These are phyloP conservation scores for Lingula anatina DNA, from an alignment of 2,888 invertebrate genomes.

Conservation along the genomic window DNA sequence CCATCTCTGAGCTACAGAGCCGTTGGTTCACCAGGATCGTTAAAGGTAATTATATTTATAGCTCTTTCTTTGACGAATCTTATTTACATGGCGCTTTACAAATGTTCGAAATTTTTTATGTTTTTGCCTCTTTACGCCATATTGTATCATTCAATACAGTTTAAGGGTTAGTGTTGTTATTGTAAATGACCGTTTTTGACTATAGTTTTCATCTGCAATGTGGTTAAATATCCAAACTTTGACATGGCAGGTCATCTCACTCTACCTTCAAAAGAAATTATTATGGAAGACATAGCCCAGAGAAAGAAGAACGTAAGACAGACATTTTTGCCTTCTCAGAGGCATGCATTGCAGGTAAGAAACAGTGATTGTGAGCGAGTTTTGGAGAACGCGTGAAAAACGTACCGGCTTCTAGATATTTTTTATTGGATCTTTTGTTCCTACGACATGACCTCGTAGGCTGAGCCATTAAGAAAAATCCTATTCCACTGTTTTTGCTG, in stretches of 20 bases:
- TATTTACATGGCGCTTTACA: not conserved
- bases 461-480: too few species aligned
- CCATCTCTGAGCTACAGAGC: conserved; percentile 52
- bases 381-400: too few species aligned
- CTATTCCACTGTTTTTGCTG: too few species aligned
- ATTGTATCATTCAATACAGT: too few species aligned
- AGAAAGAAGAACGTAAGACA: conserved; percentile 19
- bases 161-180: too few species aligned
- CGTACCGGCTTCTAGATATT: too few species aligned
- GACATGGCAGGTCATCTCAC: conserved; percentile 16
- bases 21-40: conserved; percentile 36
- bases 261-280: conserved; percentile 19
- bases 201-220: too few species aligned
- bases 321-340: conserved; percentile 25
- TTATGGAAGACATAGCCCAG: conserved; percentile 28
- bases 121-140: not conserved
- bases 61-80: not conserved
- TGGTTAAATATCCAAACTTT: too few species aligned
- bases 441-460: too few species aligned
- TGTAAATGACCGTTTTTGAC: too few species aligned
- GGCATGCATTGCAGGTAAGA: conserved; percentile 41
- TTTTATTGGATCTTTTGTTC: too few species aligned
- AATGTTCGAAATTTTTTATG: not conserved
- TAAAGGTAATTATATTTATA: conserved; percentile 21
- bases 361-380: too few species aligned